Conservation (phyloP, 2,797 vertebrate genomes). For the Ambastaia sidthimunki region DNA sequence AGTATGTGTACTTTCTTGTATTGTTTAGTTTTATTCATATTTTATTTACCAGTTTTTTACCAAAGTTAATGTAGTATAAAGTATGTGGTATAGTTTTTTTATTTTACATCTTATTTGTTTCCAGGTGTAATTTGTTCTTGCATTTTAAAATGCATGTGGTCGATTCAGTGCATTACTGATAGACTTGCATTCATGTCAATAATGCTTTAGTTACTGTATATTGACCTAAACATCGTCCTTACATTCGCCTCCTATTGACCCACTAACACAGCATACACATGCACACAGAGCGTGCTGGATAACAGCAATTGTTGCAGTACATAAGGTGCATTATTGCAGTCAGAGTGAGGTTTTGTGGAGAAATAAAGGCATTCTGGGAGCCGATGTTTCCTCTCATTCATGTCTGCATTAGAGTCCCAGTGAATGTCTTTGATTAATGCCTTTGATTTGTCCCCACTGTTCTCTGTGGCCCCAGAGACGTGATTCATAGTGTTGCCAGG, state of each 20-base stretch:
- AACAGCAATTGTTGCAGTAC: background rate
- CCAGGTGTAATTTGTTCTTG: background rate
- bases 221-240: conserved; percentile 30
- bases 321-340: conserved; percentile 6
- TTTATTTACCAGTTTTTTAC: too few relatives aligned
- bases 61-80: too few relatives aligned
- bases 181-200: conserved; percentile 19
- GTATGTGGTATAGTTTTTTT: background rate
- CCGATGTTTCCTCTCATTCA: conserved; percentile 27
- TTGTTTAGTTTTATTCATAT: too few relatives aligned
- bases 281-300: background rate
- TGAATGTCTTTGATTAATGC: conserved; percentile 50
- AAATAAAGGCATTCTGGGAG: background rate
- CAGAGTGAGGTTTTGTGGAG: background rate
- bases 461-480: conserved; percentile 41
- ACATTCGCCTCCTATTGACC: conserved; percentile 27
- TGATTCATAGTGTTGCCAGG: conserved; percentile 54
- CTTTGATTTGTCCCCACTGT: conserved; percentile 45
- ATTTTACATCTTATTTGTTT: background rate
- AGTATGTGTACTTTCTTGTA: too few relatives aligned
- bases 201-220: conserved; percentile 12
- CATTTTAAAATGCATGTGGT: background rate
- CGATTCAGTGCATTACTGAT: background rate
- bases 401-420: conserved; percentile 20
- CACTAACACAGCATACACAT: background rate